These are phyloP conservation scores for Drosophila sulfurigaster DNA, from an alignment of 1,140 invertebrate species.

Conservation along the genomic window DNA sequence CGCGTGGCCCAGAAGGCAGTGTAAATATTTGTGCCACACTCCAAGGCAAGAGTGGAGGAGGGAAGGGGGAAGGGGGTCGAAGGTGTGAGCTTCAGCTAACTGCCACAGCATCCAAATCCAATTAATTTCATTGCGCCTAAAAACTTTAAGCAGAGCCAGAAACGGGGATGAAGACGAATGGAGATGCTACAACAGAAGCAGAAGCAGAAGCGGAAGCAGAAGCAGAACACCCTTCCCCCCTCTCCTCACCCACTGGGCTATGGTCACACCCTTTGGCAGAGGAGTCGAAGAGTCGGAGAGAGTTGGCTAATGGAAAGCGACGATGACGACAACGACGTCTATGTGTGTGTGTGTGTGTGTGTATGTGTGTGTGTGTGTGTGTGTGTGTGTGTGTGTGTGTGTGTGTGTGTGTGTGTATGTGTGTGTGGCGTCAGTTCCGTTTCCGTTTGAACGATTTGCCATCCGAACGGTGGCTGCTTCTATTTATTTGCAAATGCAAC, in stretches of 20 bases:
- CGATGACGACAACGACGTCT: conserved; percentile 25
- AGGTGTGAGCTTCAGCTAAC: neutral
- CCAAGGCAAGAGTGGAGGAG: too few species aligned
- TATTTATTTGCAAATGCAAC: conserved; percentile 83
- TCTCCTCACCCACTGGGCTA: neutral
- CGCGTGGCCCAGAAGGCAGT: conserved; percentile 1
- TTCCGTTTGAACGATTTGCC: conserved; percentile 69
- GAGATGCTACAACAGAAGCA: conserved; percentile 6
- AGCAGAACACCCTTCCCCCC: neutral
- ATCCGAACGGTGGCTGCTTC: conserved; percentile 26
- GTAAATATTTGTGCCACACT: conserved; percentile 6
- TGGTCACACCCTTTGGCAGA: conserved; percentile 1
- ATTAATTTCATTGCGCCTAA: conserved; percentile 79
- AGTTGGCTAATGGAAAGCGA: conserved; percentile 36
- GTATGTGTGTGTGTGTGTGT: too few species aligned
- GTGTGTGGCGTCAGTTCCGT: conserved; percentile 68
- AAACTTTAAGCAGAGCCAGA: conserved; percentile 66
- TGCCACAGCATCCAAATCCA: conserved; percentile 58
- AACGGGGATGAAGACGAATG: conserved; percentile 61
- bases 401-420: conserved; percentile 13
- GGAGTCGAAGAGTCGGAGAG: neutral
- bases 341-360: conserved; percentile 15
- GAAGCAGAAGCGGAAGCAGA: neutral
- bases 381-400: too few species aligned
- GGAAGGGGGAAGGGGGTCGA: neutral